Evolutionary conservation across 1,140 invertebrate species (phyloP), one percentile per base, ranked within the genome.

Genomic region (Rhagoletis zephyria): DNA sequence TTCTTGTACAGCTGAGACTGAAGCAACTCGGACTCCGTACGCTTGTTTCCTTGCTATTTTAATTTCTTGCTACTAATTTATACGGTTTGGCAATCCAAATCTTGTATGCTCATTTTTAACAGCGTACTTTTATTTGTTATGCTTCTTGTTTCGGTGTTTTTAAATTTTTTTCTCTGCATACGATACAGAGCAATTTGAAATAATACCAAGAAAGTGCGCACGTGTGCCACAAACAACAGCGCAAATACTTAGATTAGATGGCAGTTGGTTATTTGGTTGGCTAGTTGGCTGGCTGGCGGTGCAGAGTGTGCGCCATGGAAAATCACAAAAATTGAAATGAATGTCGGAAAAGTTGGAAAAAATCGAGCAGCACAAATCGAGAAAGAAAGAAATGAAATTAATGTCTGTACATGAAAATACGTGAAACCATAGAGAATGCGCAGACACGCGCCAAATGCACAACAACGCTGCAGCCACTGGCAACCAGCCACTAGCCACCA

Each of bases 391-490:
- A 56, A 56, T 81, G 48, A 81, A 81, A 81, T 81, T 56, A 81
- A 81, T 81, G 74, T 56, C 74, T 81, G 74, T 56, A 42, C 48
- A 19, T 81, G 48, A 42, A 42, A 19, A 6, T 56, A 81, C 74
- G n/a, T 56, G 48, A 56, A 81, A 51, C 14, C 74, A 14, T 19
- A 56, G 51, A 56, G 56, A 81, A 81, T 81, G 48, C 74, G 74
- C 74, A 81, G 48, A 81, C 48, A 81, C 74, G 74, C 74, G 74
- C 51, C 74, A 81, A 81, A 81, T 81, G 74, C 48, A 81, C 74
- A 56, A 56, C 45, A 56, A 56, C 6, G 30, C 6, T 19, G 30
- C 30, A 67, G 30, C 30, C 40, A 30, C 30, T 14, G 9, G 12
- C 10, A 63, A 14, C 10, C 12, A 63, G 16, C 4, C 16, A 63